A percentile compares a stretch with the other conserved stretches of the same genome.
phyloP scores from a whole-genome alignment of 2,113 vertebrate genomes.

The Pyrgilauda ruficollis region DNA sequence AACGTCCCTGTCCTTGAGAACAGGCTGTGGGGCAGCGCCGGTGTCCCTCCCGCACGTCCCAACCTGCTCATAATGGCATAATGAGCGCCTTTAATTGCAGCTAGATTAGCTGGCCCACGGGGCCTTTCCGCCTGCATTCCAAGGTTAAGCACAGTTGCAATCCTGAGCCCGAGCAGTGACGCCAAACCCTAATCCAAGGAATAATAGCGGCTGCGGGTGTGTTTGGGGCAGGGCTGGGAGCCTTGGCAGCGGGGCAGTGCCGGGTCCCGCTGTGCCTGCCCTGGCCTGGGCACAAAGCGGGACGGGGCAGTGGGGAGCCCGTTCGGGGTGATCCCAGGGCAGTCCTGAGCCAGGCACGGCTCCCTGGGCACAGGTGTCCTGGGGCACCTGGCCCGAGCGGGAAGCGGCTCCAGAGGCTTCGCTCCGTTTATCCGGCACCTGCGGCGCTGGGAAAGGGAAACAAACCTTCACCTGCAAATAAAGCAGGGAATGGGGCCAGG shows the following conservation, averaged over 20 bases:
- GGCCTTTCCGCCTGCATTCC: neutral
- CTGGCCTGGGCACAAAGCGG: neutral
- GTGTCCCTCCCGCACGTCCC: rapidly evolving
- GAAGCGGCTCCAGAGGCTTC: neutral
- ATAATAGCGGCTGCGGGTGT: neutral
- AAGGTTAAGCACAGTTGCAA: neutral
- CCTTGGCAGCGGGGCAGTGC: neutral
- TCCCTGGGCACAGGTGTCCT: neutral
- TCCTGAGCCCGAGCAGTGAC: neutral
- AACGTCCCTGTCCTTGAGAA: neutral
- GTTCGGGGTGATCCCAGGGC: rapidly evolving
- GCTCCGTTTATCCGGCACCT: neutral
- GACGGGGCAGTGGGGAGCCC: neutral
- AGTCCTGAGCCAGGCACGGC: neutral
- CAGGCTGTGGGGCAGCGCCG: neutral
- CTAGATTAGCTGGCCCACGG: neutral
- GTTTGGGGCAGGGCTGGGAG: neutral
- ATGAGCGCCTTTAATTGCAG: neutral
- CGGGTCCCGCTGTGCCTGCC: neutral
- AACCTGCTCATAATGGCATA: neutral
- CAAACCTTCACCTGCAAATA: constrained; percentile 14
- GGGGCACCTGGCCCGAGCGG: neutral
- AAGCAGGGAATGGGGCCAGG: neutral
- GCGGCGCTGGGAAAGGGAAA: constrained; percentile 25
- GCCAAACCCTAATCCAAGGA: neutral